Evolutionary conservation across 2,888 invertebrate species (phyloP).

Genomic region (Dolichomitus sp.): DNA sequence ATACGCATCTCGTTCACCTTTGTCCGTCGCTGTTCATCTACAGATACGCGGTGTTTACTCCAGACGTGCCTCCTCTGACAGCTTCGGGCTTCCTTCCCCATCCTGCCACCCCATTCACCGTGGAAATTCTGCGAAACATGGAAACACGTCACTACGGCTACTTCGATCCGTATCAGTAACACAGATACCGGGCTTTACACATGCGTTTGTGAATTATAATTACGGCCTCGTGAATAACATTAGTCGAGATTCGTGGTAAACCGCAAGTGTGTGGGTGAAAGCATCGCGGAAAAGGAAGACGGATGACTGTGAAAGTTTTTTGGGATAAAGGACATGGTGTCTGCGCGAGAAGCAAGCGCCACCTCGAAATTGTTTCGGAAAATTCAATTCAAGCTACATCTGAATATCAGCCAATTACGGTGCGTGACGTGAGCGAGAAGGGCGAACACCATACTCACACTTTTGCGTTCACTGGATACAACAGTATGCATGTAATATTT

Average conservation of each 20-base stretch:
- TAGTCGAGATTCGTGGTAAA: neutral
- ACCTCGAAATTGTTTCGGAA: constrained; percentile 72
- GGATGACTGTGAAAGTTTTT: constrained; percentile 1
- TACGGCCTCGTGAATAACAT: constrained; percentile 41
- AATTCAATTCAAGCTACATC: constrained; percentile 82
- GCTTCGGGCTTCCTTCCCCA: constrained; percentile 51
- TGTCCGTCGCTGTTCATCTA: constrained; percentile 39
- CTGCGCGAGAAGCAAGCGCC: constrained; percentile 42
- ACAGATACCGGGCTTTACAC: constrained; percentile 36
- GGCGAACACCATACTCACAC: constrained; percentile 26
- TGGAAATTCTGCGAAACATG: constrained; percentile 45
- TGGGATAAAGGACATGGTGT: constrained; percentile 51
- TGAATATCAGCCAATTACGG: constrained; percentile 84
- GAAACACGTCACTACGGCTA: neutral
- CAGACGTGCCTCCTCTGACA: constrained; percentile 38
- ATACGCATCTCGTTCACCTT: constrained; percentile 60
- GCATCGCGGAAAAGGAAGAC: neutral
- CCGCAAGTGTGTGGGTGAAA: neutral
- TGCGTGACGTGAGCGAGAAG: constrained; percentile 57
- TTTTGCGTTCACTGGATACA: constrained; percentile 24
- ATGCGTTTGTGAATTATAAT: constrained; percentile 55
- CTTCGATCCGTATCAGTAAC: constrained; percentile 13
- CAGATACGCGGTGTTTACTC: neutral
- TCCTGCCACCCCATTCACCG: neutral
- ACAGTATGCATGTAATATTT: constrained; percentile 73